These are phyloP conservation scores for Musca vetustissima DNA, from an alignment of 1,140 invertebrate genomes.

Conservation along the genomic window DNA sequence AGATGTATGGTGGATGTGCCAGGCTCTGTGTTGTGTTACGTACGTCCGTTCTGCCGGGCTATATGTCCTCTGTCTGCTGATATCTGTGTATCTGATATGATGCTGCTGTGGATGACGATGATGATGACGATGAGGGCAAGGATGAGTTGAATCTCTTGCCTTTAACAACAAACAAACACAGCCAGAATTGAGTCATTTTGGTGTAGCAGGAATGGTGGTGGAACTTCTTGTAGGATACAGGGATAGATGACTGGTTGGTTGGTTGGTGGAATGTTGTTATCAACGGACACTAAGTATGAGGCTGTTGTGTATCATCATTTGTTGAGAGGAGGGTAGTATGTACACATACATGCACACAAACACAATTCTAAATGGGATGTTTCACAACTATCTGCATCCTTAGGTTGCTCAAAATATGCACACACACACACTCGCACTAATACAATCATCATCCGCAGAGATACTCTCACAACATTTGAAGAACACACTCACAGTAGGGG, in stretches of 20 bases:
- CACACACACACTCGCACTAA: not conserved
- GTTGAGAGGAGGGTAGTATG: not conserved
- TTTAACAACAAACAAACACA: slow-evolving; percentile 21
- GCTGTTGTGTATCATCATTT: not conserved
- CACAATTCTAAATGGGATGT: not conserved
- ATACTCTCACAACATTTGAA: slow-evolving; percentile 1
- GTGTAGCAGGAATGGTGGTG: slow-evolving; percentile 5
- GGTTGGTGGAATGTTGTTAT: not conserved
- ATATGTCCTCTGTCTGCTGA: too few species aligned
- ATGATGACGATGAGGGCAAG: too few species aligned
- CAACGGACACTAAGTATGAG: not conserved
- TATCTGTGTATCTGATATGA: slow-evolving; percentile 5
- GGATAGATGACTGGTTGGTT: not conserved
- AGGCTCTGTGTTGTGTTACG: not conserved
- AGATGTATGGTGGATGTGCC: slow-evolving; percentile 4
- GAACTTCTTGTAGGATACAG: not conserved
- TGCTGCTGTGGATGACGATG: too few species aligned
- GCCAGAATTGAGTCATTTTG: too few species aligned
- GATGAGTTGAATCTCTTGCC: slow-evolving; percentile 9
- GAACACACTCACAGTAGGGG: slow-evolving; percentile 17
- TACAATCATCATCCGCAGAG: not conserved
- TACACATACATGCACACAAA: not conserved
- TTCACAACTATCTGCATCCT: too few species aligned
- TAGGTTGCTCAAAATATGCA: not conserved
- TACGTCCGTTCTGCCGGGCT: slow-evolving; percentile 10